These are phyloP conservation scores for Trichogramma evanescens DNA, from an alignment of 2,888 invertebrate species.

Conservation along the genomic window DNA sequence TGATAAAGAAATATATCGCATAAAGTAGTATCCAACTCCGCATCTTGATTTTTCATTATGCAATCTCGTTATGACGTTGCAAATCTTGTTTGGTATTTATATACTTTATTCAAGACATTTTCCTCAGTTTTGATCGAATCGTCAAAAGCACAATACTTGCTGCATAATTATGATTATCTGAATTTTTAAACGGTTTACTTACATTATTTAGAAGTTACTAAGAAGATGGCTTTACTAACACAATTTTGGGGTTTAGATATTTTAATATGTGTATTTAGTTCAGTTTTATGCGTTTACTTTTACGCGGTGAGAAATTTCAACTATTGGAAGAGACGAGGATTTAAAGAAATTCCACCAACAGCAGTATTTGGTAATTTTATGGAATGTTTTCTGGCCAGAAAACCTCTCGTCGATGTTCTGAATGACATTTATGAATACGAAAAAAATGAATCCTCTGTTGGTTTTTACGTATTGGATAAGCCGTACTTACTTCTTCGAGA, in stretches of 20 bases:
- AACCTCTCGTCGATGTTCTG: constrained; percentile 38
- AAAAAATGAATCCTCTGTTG: constrained; percentile 40
- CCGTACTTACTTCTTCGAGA: constrained; percentile 48
- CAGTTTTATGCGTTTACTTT: constrained; percentile 26
- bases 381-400: constrained; percentile 35
- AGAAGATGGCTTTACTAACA: constrained; percentile 30
- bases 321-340: constrained; percentile 42
- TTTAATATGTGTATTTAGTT: constrained; percentile 22
- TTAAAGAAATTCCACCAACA: constrained; percentile 42
- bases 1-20: no score
- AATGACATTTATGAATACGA: constrained; percentile 40
- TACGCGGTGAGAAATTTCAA: constrained; percentile 36
- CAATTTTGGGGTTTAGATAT: constrained; percentile 30
- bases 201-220: no score
- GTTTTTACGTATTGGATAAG: constrained; percentile 44
- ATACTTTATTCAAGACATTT: no score
- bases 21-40: no score
- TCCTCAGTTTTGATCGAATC: no score
- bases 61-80: no score
- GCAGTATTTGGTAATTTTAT: constrained; percentile 47
- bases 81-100: no score
- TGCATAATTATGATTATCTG: no score
- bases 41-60: no score
- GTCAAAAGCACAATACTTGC: no score
- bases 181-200: no score